Percentiles rank a stretch among this genome's conserved stretches.
phyloP scores from a whole-genome alignment of 2,113 vertebrate species.

The Cathartes aura region DNA sequence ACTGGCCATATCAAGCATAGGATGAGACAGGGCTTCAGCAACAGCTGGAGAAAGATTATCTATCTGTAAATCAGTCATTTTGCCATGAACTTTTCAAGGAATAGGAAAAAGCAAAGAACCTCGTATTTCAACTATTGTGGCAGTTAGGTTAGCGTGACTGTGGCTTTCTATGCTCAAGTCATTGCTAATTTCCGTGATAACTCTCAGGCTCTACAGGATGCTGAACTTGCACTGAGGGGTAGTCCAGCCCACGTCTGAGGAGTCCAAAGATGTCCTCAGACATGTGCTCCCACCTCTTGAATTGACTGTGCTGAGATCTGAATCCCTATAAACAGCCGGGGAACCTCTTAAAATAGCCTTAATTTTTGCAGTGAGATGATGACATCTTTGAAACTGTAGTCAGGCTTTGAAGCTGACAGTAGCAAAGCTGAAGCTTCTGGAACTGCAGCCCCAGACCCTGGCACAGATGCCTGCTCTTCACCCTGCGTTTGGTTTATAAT shows the following conservation, averaged over 20 bases:
- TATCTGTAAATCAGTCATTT: neutral
- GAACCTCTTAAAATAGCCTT: constrained; percentile 40
- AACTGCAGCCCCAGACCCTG: constrained; percentile 16
- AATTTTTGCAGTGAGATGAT: constrained; percentile 45
- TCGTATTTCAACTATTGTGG: neutral
- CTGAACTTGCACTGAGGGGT: neutral
- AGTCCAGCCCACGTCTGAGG: accelerated
- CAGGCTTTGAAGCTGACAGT: constrained; percentile 53
- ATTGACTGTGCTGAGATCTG: neutral
- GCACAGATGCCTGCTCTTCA: neutral
- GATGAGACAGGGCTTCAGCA: neutral
- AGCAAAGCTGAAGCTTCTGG: constrained; percentile 49
- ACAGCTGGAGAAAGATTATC: neutral
- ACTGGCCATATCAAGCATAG: neutral
- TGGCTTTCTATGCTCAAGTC: neutral
- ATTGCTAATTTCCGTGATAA: neutral
- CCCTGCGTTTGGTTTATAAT: neutral
- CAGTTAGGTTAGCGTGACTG: neutral
- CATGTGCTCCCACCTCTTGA: neutral
- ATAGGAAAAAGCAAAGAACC: neutral
- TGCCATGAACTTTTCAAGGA: neutral
- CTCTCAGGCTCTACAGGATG: neutral
- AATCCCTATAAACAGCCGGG: neutral
- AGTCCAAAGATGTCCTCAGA: neutral
- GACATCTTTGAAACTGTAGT: constrained; percentile 56